Evolutionary conservation across 2,113 vertebrate genomes (phyloP).

Genomic region (Atractosteus spatula): DNA sequence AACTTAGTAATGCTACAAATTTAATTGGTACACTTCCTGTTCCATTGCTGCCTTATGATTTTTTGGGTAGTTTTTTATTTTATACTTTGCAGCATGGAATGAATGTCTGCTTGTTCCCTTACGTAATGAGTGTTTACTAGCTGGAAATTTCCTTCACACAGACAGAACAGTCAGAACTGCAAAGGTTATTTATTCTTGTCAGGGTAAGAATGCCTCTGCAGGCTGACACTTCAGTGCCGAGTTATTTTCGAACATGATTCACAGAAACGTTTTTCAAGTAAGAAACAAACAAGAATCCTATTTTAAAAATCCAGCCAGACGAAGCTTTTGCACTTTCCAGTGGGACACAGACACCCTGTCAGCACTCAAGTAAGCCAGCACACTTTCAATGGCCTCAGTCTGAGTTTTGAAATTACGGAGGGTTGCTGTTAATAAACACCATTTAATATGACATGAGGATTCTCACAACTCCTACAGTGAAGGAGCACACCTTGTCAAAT

Average conservation of each 20-base stretch:
- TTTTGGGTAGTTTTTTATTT: no score
- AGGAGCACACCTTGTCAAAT: conserved; percentile 38
- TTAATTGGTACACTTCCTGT: no score
- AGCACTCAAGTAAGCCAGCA: background rate
- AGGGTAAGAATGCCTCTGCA: conserved; percentile 37
- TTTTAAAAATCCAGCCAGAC: conserved; percentile 39
- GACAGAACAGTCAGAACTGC: conserved; percentile 41
- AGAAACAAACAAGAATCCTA: conserved; percentile 36
- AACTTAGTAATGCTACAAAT: no score
- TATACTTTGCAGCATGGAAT: no score
- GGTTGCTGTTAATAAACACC: conserved; percentile 25
- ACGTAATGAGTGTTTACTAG: no score
- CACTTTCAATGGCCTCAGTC: background rate
- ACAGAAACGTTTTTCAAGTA: conserved; percentile 13
- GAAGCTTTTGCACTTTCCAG: conserved; percentile 30
- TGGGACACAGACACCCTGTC: background rate
- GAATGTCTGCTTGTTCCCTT: no score
- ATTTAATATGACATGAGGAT: conserved; percentile 20
- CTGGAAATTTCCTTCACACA: background rate
- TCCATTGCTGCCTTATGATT: no score
- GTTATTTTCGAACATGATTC: conserved; percentile 23
- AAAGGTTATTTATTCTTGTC: conserved; percentile 49
- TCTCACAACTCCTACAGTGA: conserved; percentile 13
- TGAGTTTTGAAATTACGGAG: conserved; percentile 7
- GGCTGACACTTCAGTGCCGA: conserved; percentile 37